Percentiles rank a stretch among this genome's conserved stretches.
phyloP scores from a whole-genome alignment of 2,888 invertebrate species.

The Liodrosophila aerea region DNA sequence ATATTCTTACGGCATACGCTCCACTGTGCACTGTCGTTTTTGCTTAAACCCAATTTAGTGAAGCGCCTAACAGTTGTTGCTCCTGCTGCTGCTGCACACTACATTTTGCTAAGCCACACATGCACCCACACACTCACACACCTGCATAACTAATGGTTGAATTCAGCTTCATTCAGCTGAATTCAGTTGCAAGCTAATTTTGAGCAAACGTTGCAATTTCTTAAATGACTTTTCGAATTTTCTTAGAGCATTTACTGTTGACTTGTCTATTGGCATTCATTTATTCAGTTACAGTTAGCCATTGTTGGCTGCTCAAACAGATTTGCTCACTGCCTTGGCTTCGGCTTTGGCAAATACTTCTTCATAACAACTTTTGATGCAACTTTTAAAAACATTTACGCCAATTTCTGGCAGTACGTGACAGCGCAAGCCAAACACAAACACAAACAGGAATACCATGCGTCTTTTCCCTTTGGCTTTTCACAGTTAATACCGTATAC shows the following conservation, averaged over 20 bases:
- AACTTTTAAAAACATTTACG: slow-evolving; percentile 74
- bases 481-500: neutral
- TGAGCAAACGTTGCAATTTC: slow-evolving; percentile 54
- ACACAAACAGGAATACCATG: neutral
- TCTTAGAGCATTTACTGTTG: neutral
- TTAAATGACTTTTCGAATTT: slow-evolving; percentile 47
- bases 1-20: too few relatives aligned
- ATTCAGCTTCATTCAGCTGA: slow-evolving; percentile 29
- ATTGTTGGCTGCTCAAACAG: too few relatives aligned
- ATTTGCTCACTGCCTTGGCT: neutral
- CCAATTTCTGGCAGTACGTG: slow-evolving; percentile 70
- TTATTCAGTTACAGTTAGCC: too few relatives aligned
- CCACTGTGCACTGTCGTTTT: slow-evolving; percentile 9
- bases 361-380: slow-evolving; percentile 74
- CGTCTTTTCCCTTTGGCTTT: neutral
- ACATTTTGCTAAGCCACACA: neutral
- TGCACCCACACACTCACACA: neutral
- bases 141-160: slow-evolving; percentile 25
- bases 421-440: slow-evolving; percentile 67
- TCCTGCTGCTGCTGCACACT: slow-evolving; percentile 5
- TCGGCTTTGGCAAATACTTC: slow-evolving; percentile 56
- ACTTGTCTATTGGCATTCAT: too few relatives aligned
- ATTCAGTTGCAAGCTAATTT: slow-evolving; percentile 61
- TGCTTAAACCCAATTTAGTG: slow-evolving; percentile 9
- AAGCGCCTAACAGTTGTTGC: neutral